Evolutionary conservation across 1,140 invertebrate genomes (phyloP), one percentile per base, ranked within the genome.

Genomic region (Forficula auricularia): DNA sequence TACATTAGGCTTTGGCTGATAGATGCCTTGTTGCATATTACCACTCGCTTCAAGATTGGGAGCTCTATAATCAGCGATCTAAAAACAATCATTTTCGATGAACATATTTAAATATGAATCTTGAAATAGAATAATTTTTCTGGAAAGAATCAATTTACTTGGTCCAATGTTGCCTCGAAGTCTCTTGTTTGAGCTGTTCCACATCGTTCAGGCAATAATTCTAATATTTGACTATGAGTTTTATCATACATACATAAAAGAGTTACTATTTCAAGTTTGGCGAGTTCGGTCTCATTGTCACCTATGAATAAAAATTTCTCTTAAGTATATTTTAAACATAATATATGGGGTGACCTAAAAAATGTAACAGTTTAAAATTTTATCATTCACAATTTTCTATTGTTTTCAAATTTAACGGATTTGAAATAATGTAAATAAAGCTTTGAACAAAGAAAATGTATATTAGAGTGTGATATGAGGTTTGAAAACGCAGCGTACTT

Each of bases 11-110:
- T 85, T 85, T 8, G 90, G 90, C 33, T 82, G 79, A 61, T 95
- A 97, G 64, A 89, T 82, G 10, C 91, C 91, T 60, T 97, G 90
- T 54, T 91, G 82, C 67, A 95, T 78, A 47, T 79, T 82, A n/a
- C 78, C 82, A 55, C 75, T 76, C 1, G 73, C 68, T 56, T 86
- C 82, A 48, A 83, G 70, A 57, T 79, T 78, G 15, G 82, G 82
- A 12, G 77, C 77, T 52, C 72, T 71, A 54, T 82, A 87, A 51
- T 82, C 75, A 6, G 82, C 78, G 9, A 84, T 71, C 71, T 78
- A 40, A 12, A 50, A 42, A 13, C 53, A 35, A 40, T 38, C 39
- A 51, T 37, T 18, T 36, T 52, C 46, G 19, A 15, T 32, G 15
- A 34, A 43, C 13, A 35, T 27, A 14, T 7, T 4, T 19, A 36